phyloP scores from a whole-genome alignment of 2,888 invertebrate genomes.

The Drosophila subquinaria region DNA sequence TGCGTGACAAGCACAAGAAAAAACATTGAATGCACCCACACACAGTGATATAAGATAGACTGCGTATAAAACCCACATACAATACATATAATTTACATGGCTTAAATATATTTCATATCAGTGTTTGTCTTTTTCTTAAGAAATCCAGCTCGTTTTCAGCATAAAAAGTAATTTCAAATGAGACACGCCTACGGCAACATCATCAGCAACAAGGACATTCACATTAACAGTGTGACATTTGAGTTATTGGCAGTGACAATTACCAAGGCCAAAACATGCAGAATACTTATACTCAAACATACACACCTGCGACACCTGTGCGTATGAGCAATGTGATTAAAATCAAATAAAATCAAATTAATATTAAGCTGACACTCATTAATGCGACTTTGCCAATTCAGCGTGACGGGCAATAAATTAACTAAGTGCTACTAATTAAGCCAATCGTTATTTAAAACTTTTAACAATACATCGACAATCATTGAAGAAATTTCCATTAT shows the following conservation, averaged over 20 bases:
- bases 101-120: slow-evolving; percentile 28
- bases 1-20: slow-evolving; percentile 51
- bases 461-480: background rate
- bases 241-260: slow-evolving; percentile 57
- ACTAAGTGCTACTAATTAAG: slow-evolving; percentile 25
- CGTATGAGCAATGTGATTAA: slow-evolving; percentile 59
- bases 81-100: slow-evolving; percentile 20
- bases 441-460: background rate
- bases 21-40: slow-evolving; percentile 17
- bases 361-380: slow-evolving; percentile 13
- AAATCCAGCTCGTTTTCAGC: slow-evolving; percentile 22
- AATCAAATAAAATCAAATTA: slow-evolving; percentile 15
- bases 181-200: slow-evolving; percentile 16
- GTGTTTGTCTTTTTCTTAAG: slow-evolving; percentile 1
- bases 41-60: background rate
- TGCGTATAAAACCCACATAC: slow-evolving; percentile 5
- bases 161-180: slow-evolving; percentile 32
- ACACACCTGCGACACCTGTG: slow-evolving; percentile 41
- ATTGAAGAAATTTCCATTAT: background rate
- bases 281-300: background rate
- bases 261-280: slow-evolving; percentile 39
- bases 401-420: slow-evolving; percentile 29
- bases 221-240: slow-evolving; percentile 52
- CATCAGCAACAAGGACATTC: slow-evolving; percentile 12
- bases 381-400: slow-evolving; percentile 19